These are phyloP conservation scores for Anhinga rufa DNA, from an alignment of 2,113 vertebrate species.

Conservation along the genomic window DNA sequence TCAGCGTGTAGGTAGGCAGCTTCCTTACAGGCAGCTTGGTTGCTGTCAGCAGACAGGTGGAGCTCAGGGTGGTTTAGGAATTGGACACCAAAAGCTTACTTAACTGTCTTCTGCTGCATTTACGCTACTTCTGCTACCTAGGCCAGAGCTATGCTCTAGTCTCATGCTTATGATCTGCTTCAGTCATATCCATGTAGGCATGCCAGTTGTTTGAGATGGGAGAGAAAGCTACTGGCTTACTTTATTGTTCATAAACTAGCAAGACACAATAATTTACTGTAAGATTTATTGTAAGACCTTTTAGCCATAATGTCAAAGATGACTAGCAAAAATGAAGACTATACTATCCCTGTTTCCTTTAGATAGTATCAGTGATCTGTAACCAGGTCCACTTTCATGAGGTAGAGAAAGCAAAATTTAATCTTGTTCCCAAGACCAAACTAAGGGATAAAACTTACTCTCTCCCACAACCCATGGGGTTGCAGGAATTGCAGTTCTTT, in stretches of 20 bases:
- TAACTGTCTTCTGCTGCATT: background rate
- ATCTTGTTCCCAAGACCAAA: background rate
- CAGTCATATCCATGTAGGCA: background rate
- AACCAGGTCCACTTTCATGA: background rate
- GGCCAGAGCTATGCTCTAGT: background rate
- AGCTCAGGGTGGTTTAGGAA: background rate
- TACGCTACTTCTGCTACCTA: background rate
- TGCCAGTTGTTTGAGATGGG: background rate
- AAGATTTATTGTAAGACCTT: background rate
- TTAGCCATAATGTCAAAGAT: background rate
- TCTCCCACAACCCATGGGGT: background rate
- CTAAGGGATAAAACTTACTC: background rate
- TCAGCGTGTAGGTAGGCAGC: background rate
- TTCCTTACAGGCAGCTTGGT: background rate
- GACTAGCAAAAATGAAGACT: background rate
- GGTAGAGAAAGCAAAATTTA: background rate
- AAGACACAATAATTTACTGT: background rate
- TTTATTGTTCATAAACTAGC: background rate
- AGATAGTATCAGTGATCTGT: background rate
- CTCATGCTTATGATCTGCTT: accelerated
- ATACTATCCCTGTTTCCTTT: background rate
- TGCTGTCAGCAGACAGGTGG: background rate
- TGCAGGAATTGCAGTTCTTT: background rate
- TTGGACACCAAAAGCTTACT: background rate
- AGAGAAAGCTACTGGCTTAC: background rate